Evolutionary conservation across 2,888 invertebrate genomes (phyloP).

Genomic region (Microlaimidae sp.): DNA sequence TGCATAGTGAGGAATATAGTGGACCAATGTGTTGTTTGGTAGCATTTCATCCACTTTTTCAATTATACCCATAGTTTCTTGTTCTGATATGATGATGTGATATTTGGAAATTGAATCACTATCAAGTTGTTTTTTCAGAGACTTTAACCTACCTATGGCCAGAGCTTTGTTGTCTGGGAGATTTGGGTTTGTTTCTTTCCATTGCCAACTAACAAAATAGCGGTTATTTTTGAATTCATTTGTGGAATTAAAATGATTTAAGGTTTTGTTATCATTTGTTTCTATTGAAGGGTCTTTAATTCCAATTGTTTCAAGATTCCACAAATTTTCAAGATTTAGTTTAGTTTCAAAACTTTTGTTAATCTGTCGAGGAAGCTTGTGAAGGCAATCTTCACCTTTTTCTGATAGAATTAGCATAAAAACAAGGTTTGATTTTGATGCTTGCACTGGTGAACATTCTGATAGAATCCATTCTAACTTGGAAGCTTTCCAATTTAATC

Average conservation of each 20-base stretch:
- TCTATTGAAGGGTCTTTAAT: neutral
- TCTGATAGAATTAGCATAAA: too few relatives aligned
- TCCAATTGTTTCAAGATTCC: constrained; percentile 6
- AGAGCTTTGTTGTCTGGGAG: neutral
- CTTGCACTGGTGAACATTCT: too few relatives aligned
- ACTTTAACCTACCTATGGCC: neutral
- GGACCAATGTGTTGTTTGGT: too few relatives aligned
- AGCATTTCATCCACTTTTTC: too few relatives aligned
- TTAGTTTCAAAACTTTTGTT: too few relatives aligned
- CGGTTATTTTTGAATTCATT: too few relatives aligned
- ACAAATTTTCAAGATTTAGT: too few relatives aligned
- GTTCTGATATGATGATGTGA: neutral
- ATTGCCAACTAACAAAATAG: constrained; percentile 8
- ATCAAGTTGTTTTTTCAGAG: neutral
- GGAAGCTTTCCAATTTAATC: too few relatives aligned
- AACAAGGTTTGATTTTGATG: too few relatives aligned
- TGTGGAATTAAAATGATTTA: neutral
- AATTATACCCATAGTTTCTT: constrained; percentile 7
- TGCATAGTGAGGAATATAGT: constrained; percentile 8
- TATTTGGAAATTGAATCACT: neutral
- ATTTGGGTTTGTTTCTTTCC: neutral
- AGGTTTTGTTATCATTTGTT: neutral
- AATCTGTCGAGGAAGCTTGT: too few relatives aligned
- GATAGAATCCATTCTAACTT: too few relatives aligned
- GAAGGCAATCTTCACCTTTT: too few relatives aligned